These are phyloP conservation scores for Bombus balteatus DNA, from an alignment of 1,140 invertebrate genomes.

Conservation along the genomic window DNA sequence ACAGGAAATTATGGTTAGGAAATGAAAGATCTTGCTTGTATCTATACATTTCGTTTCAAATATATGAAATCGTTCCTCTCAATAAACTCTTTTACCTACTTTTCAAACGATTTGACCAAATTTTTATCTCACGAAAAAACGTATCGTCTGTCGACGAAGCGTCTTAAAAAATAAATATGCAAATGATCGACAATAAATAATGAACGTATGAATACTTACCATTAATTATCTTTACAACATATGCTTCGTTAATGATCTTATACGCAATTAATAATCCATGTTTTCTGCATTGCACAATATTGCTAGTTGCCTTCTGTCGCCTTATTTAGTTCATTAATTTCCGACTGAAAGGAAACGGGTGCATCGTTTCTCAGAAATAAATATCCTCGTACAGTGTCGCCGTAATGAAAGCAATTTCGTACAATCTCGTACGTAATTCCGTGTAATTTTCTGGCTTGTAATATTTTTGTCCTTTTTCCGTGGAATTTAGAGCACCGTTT, in stretches of 20 bases:
- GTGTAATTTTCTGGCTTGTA: conserved; percentile 15
- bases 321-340: background rate
- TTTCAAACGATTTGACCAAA: background rate
- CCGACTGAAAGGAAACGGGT: background rate
- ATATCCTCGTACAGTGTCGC: conserved; percentile 16
- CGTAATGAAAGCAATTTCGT: conserved; percentile 21
- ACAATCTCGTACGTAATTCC: conserved; percentile 8
- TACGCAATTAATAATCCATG: background rate
- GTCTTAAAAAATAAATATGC: background rate
- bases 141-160: background rate
- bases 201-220: background rate
- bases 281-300: background rate
- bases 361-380: conserved; percentile 9
- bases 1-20: background rate
- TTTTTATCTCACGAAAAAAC: background rate
- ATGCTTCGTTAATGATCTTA: background rate
- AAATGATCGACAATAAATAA: background rate
- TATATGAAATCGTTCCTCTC: background rate
- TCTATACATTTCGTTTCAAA: background rate
- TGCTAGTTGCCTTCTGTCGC: background rate
- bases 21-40: background rate
- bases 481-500: conserved; percentile 14
- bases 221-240: background rate
- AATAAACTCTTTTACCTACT: too few relatives aligned
- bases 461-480: background rate